These are phyloP conservation scores for Tor tambroides DNA, from an alignment of 2,113 vertebrate species.

Conservation along the genomic window DNA sequence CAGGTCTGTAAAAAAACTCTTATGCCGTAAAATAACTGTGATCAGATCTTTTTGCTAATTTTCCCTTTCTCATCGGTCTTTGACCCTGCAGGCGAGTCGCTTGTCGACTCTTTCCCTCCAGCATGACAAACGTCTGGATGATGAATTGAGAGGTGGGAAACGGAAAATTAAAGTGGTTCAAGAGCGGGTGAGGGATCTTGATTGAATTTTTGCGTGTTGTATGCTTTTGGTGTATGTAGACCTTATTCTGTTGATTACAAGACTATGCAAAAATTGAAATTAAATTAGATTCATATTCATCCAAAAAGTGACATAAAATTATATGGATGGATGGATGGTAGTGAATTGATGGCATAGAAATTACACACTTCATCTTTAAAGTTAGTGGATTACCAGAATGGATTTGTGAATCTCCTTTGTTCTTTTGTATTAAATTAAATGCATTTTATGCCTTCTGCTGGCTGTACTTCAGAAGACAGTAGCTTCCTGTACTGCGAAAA, in stretches of 20 bases:
- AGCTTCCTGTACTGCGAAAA: conserved; percentile 58
- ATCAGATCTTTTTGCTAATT: neutral
- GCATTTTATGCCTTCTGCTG: neutral
- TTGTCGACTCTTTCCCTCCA: conserved; percentile 76
- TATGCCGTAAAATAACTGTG: neutral
- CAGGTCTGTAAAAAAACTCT: neutral
- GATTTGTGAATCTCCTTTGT: neutral
- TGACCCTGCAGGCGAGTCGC: conserved; percentile 69
- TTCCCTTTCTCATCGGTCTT: neutral
- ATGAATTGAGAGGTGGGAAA: conserved; percentile 78
- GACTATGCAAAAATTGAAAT: too few species aligned
- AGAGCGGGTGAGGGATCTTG: conserved; percentile 72
- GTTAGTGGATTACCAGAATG: neutral
- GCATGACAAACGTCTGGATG: conserved; percentile 78
- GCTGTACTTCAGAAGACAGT: conserved; percentile 53
- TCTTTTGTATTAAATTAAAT: neutral
- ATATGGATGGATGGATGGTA: too few species aligned
- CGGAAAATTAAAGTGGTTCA: conserved; percentile 87
- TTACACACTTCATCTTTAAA: neutral
- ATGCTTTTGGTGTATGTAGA: neutral
- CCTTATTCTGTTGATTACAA: too few species aligned
- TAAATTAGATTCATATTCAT: too few species aligned
- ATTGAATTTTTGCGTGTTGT: neutral
- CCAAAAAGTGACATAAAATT: too few species aligned
- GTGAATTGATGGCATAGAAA: too few species aligned